These are phyloP conservation scores for Macrophya annulata DNA, from an alignment of 2,888 invertebrate species.

Conservation along the genomic window DNA sequence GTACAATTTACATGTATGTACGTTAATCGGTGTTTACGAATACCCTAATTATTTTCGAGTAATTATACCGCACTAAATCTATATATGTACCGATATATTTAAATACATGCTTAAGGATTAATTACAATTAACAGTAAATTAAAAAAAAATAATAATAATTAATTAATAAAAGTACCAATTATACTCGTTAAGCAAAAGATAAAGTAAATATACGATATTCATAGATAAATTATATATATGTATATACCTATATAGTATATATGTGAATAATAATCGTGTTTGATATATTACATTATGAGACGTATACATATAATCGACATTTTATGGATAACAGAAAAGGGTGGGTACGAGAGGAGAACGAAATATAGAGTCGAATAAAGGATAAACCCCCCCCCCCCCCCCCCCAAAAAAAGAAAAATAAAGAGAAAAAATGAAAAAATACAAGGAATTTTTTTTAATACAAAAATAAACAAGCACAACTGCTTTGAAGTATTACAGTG, in stretches of 20 bases:
- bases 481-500: slow-evolving; percentile 4
- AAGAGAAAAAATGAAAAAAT: not conserved
- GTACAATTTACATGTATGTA: no score
- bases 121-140: no score
- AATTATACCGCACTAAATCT: not conserved
- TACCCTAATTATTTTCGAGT: not conserved
- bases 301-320: no score
- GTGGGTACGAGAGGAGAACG: not conserved
- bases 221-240: no score
- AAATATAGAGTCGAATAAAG: not conserved
- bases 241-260: no score
- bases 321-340: not conserved
- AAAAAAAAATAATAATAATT: no score
- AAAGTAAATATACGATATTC: not conserved
- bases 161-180: slow-evolving; percentile 26
- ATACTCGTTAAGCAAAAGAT: not conserved
- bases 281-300: no score
- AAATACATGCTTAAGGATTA: no score
- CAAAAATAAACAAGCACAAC: slow-evolving; percentile 14
- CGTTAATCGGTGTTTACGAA: slow-evolving; percentile 5
- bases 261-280: no score
- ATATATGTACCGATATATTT: not conserved
- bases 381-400: no score
- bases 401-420: not conserved
- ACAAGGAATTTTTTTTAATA: not conserved